Base-by-base conservation (phyloP, 2,888 invertebrate genomes). In the Thereva unica region DNA sequence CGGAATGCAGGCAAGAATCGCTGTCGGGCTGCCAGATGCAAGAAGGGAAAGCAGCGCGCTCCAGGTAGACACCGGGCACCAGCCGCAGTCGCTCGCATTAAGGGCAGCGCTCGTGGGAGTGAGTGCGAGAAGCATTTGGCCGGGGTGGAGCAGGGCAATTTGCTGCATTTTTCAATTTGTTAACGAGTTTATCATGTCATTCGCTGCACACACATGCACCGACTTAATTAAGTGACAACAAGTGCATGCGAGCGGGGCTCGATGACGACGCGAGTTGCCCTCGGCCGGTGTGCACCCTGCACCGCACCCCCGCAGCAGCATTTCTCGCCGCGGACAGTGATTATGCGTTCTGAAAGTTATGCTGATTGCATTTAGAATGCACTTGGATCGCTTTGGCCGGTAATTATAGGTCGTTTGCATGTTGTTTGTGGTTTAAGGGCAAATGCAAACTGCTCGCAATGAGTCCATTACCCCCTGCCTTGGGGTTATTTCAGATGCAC, bases 401-500 rank as follows among this genome's bases (percentile, higher is more conserved):
- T 44, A 64, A 64, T 64, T 64, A 64, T 42, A 45, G 64, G 64
- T 64, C 64, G 64, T 64, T 64, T 40, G 34, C 61, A 47, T 34
- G 34, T 34, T 5, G 54, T 64, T 45, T 47, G 38, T 55, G 54
- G 64, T 64, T 64, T 64, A 64, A 64, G 64, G 64, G 64, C 64
- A 55, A 64, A 64, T 64, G 44, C 37, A 64, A 64, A 45, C 12
- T 64, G 64, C 10, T 54, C 9, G 38, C 37, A 59, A 47, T 10
- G 23, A 61, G 10, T 40, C 23, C 3, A 41, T 50, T 50, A 50
- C 61, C 44, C 57, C 49, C 10, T 6, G 2, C 4, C 49, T 12
- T n/a, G 3, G 9, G 23, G 23, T 23, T 23, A 23, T 23, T 23
- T 23, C 23, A 23, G 23, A 23, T 23, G 23, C 23, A 23, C 23